A percentile compares a stretch with the other conserved stretches of the same genome.
Conservation (phyloP, 2,888 invertebrate genomes). For the Harmothoe impar region DNA sequence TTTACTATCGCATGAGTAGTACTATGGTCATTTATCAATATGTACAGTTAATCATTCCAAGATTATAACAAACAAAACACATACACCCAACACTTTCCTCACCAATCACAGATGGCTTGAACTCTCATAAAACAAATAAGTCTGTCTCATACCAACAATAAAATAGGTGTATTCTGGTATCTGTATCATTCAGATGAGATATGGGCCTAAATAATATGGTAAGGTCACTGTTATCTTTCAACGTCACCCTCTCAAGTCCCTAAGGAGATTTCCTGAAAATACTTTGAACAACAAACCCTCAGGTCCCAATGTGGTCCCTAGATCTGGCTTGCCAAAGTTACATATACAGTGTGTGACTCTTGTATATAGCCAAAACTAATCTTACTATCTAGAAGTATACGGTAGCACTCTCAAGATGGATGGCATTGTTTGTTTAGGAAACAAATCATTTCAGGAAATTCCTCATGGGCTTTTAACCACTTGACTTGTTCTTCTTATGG, state of each 20-base stretch:
- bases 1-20: too few species aligned
- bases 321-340: not conserved
- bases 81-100: conserved; percentile 6
- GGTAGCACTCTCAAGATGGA: not conserved
- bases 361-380: not conserved
- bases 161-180: not conserved
- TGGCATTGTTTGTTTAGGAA: not conserved
- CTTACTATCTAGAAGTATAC: not conserved
- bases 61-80: not conserved
- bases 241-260: not conserved
- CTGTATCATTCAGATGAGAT: not conserved
- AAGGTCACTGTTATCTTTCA: not conserved
- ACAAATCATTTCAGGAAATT: not conserved
- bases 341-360: not conserved
- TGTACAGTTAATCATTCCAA: not conserved
- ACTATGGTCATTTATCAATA: not conserved
- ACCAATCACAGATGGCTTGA: conserved; percentile 49
- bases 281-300: too few species aligned
- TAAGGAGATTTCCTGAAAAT: not conserved
- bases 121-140: not conserved
- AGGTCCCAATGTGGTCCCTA: not conserved
- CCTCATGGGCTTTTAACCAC: not conserved
- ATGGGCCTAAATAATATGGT: not conserved
- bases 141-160: conserved; percentile 15
- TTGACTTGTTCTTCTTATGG: not conserved